These are phyloP conservation scores for Gnathonemus echidnorhynchus DNA, from an alignment of 2,113 vertebrate genomes.

Conservation along the genomic window DNA sequence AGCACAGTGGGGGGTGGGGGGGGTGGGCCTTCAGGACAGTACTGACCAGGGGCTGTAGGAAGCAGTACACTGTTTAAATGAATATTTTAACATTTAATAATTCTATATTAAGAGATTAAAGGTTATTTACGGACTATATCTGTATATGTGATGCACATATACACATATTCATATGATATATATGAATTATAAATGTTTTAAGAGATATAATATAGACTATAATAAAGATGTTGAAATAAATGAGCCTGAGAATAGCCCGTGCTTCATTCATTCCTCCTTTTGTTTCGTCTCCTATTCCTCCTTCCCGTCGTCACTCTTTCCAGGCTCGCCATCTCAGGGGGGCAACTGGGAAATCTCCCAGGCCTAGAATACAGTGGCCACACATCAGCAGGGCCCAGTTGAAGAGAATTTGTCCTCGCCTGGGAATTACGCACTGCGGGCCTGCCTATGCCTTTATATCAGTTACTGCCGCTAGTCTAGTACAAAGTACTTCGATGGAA, in stretches of 20 bases:
- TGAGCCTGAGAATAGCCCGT: conserved; percentile 23
- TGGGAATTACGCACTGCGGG: neutral
- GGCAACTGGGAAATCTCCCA: neutral
- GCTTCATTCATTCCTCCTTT: conserved; percentile 20
- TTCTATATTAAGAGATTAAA: conserved; percentile 55
- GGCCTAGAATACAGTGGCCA: neutral
- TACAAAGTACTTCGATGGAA: neutral
- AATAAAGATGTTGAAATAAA: conserved; percentile 66
- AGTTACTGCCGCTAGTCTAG: neutral
- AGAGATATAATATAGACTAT: conserved; percentile 69
- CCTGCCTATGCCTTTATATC: neutral
- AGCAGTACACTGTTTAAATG: conserved; percentile 51
- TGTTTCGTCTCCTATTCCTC: neutral
- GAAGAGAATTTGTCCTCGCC: neutral
- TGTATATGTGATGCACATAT: conserved; percentile 64
- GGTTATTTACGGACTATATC: conserved; percentile 63
- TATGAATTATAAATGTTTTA: conserved; percentile 71
- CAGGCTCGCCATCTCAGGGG: neutral
- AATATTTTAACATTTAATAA: conserved; percentile 45
- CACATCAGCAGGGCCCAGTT: neutral
- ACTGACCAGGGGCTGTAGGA: conserved; percentile 54
- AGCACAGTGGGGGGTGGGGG: neutral
- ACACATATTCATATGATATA: conserved; percentile 54
- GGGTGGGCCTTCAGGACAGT: conserved; percentile 14
- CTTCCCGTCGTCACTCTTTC: neutral